A percentile compares a stretch with the other conserved stretches of the same genome.
phyloP scores from a whole-genome alignment of 2,888 invertebrate species.

The Meliscaeva auricollis region DNA sequence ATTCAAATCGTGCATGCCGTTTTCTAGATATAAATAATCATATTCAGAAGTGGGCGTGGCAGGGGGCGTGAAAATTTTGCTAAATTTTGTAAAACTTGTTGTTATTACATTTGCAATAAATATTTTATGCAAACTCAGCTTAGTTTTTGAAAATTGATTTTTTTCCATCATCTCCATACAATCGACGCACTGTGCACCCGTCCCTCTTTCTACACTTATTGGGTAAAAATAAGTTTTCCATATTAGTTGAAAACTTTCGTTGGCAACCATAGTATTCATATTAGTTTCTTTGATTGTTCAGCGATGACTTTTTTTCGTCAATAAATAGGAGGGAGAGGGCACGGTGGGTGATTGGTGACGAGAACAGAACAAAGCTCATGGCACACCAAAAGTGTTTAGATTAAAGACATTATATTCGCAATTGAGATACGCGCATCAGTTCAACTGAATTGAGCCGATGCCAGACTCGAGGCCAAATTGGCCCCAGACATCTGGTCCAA shows the following conservation, averaged over 20 bases:
- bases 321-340: neutral
- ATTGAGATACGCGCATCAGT: slow-evolving; percentile 74
- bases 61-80: no score
- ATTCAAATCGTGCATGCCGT: no score
- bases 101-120: no score
- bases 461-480: slow-evolving; percentile 73
- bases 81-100: no score
- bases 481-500: slow-evolving; percentile 75
- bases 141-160: no score
- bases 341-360: neutral
- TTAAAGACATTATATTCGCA: slow-evolving; percentile 53
- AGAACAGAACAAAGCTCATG: neutral
- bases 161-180: no score
- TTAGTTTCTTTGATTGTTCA: neutral
- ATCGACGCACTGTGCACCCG: no score
- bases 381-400: slow-evolving; percentile 55
- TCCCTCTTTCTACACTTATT: no score
- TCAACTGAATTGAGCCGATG: slow-evolving; percentile 75
- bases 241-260: neutral
- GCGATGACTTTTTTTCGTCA: slow-evolving; percentile 9
- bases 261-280: neutral
- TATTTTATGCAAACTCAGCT: no score
- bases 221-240: no score
- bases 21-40: no score
- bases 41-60: no score